phyloP scores from a whole-genome alignment of 2,888 invertebrate genomes.

The Lochmaea capreae region DNA sequence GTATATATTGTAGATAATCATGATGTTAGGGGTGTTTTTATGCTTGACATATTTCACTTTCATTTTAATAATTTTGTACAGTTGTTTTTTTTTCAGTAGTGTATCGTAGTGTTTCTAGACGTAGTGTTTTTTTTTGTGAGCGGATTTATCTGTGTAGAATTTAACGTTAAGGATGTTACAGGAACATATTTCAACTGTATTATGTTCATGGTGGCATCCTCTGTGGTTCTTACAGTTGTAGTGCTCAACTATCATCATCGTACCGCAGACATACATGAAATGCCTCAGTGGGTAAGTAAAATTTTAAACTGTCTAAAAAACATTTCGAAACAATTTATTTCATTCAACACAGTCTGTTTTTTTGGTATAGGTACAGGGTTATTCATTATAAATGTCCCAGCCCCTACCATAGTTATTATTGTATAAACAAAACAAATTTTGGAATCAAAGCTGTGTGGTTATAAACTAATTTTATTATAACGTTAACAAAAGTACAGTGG shows the following conservation, averaged over 20 bases:
- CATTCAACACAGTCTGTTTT: no score
- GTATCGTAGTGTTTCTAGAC: conserved; percentile 36
- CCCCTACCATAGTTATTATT: no score
- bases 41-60: conserved; percentile 61
- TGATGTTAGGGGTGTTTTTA: conserved; percentile 57
- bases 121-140: conserved; percentile 41
- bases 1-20: conserved; percentile 56
- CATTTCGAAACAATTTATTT: neutral
- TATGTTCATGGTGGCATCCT: conserved; percentile 99
- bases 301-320: conserved; percentile 28
- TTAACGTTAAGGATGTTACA: conserved; percentile 56
- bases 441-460: no score
- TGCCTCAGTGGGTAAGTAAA: conserved; percentile 93
- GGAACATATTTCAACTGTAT: conserved; percentile 99
- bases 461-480: no score
- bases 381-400: no score
- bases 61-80: conserved; percentile 51
- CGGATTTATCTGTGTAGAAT: conserved; percentile 21
- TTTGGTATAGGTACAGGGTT: no score
- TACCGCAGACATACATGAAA: conserved; percentile 95
- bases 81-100: conserved; percentile 44
- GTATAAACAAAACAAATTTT: no score
- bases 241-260: conserved; percentile 98
- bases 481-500: no score
- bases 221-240: conserved; percentile 95